A percentile compares a stretch with the other conserved stretches of the same genome.
phyloP scores from a whole-genome alignment of 2,797 vertebrate species.

The Vipera ursinii region DNA sequence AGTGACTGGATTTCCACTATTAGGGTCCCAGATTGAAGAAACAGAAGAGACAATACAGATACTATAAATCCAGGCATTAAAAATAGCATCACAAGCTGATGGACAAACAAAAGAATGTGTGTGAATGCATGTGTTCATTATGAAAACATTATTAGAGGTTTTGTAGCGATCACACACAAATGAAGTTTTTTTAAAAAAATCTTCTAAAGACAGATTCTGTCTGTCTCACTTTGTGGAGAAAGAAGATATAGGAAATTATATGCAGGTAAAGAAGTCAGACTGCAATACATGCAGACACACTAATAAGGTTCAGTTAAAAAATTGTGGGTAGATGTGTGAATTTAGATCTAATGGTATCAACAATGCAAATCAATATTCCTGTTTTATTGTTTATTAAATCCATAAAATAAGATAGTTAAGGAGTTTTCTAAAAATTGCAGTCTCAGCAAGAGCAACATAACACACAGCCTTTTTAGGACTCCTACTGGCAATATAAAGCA shows the following conservation, averaged over 20 bases:
- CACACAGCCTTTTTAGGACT: background rate
- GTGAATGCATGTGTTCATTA: background rate
- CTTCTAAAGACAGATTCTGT: background rate
- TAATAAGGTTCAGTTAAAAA: constrained; percentile 24
- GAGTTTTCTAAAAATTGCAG: background rate
- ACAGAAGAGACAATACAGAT: background rate
- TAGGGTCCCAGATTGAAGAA: background rate
- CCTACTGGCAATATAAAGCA: background rate
- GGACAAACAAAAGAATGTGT: background rate
- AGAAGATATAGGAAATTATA: background rate
- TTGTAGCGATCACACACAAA: background rate
- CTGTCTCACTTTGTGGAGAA: background rate
- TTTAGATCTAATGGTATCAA: constrained; percentile 41
- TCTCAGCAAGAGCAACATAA: constrained; percentile 24
- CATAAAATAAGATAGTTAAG: constrained; percentile 36
- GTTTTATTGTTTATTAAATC: constrained; percentile 30
- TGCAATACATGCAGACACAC: background rate
- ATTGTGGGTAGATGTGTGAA: background rate
- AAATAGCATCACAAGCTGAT: background rate
- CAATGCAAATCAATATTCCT: constrained; percentile 46
- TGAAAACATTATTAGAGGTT: background rate
- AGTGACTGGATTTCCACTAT: background rate
- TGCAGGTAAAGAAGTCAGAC: background rate
- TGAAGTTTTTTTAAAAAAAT: background rate
- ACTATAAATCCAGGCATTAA: background rate